These are phyloP conservation scores for Gambusia yucatana DNA, from an alignment of 2,797 vertebrate genomes.

Conservation along the genomic window DNA sequence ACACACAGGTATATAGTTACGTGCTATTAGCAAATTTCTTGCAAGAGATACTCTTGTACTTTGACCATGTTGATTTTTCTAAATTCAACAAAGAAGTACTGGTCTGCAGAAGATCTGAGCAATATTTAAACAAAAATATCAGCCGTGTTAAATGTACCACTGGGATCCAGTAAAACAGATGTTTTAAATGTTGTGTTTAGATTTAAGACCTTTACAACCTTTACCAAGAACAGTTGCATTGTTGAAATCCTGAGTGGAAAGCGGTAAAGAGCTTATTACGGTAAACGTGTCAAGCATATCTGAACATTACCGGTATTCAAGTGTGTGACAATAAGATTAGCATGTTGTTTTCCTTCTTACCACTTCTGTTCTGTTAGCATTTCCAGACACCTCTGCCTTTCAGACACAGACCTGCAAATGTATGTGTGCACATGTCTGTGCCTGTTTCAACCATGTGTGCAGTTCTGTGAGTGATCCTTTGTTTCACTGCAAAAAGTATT, in stretches of 20 bases:
- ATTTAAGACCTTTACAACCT: not conserved
- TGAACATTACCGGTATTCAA: slow-evolving; percentile 1
- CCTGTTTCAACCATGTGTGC: slow-evolving; percentile 12
- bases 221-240: not conserved
- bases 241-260: not conserved
- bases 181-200: not conserved
- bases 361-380: slow-evolving; percentile 37
- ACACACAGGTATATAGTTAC: no score
- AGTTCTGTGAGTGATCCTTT: slow-evolving; percentile 29
- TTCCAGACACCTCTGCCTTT: slow-evolving; percentile 34
- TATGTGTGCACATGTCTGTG: slow-evolving; percentile 35
- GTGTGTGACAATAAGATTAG: slow-evolving; percentile 18
- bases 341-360: slow-evolving; percentile 5
- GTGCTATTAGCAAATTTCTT: not conserved
- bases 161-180: not conserved
- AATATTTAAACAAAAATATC: not conserved
- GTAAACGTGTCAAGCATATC: not conserved
- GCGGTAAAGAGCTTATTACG: not conserved
- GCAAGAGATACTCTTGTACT: not conserved
- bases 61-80: not conserved
- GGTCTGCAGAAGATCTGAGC: not conserved
- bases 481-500: slow-evolving; percentile 58
- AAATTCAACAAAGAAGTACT: not conserved
- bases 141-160: not conserved
- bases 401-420: slow-evolving; percentile 40